Base-by-base conservation (phyloP, 2,888 invertebrate genomes). In the Caenorhabditis sp. region DNA sequence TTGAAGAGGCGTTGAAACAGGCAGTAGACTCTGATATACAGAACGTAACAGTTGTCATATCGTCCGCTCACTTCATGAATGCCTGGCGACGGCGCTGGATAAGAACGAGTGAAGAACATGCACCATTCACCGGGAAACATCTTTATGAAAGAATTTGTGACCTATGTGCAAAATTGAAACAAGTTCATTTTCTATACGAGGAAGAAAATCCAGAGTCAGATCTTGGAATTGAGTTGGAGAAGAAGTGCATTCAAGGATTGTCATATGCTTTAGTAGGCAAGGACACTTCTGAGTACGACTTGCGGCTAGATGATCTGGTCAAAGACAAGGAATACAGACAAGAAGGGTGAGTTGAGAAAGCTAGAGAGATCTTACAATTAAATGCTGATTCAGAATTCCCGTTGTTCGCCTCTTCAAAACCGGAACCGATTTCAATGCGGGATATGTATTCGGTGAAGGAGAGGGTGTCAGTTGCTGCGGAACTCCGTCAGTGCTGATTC, bases 1-100 rank as follows among this genome's bases (percentile, higher is more conserved):
- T 90, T 38, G 74, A 86, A 44, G 77, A 74, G 44, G 89, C 89
- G 12, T 63, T 89, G 22, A 79, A 82, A 38, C 44, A 80, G 80
- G 68, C 80, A 14, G 68, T 74, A 6, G 72, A 80, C 35, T 47
- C 56, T 26, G 47, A 63, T 7, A 47, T 83, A 5, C 38, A 58
- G 38, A 56, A 66, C 14, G 41, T 83, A 1, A 58, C 47, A 4
- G 41, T 83, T 10, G 16, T 58, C 12, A 75, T 66, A 8, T 54
- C 68, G 1, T 76, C 72, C 22, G 80, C 80, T 1, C 80, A 75
- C 41, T 83, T 83, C 22, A 58, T 83, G 64, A 22, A 22, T 10
- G 70, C 56, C 22, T 83, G 83, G 83, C 64, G 44, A 24, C 19
- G 73, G 12, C 68, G 69, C 26, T 80, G 83, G 82, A 35, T 56